Evolutionary conservation across 2,113 vertebrate genomes (phyloP), one percentile per base, ranked within the genome.

Genomic region (Alectura lathami): DNA sequence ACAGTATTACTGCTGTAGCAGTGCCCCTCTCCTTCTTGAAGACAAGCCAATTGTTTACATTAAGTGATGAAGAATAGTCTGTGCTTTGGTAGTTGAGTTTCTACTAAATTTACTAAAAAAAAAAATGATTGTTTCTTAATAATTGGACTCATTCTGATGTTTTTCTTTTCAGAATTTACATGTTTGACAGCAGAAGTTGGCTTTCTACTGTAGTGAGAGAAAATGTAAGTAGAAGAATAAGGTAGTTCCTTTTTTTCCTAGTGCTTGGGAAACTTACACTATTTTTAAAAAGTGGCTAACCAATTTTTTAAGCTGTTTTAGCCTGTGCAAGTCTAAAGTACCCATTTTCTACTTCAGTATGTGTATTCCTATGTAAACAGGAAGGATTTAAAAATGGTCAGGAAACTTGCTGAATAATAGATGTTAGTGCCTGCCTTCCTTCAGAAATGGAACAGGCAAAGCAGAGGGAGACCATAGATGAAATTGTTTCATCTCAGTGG

Each of bases 121-220:
- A 42, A 63, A 91, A 47, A 13, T 2, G 0, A 1, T 4, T 77
- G 18, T 66, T 85, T 51, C 27, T 38, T 67, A 50, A 34, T 60
- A 51, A 70, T 36, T 47, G 4, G 50, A 67, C 67, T 91, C 57
- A 96, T 84, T 91, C 26, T 88, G 43, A 8, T 40, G 8, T 51
- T 48, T 38, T 60, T 40, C 30, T 42, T 72, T 66, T 6, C 80
- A 96, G 95, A 94, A 96, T 93, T 97, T 97, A 92, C 96, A 96
- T 96, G 95, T 97, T 96, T 94, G 96, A 96, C 90, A 96, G 90
- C 92, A 94, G 94, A 95, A 96, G 89, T 96, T 94, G 86, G 75
- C 84, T 97, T 96, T 97, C 96, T 91, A 96, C 93, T 94, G 79
- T 72, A 96, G 91, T 92, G 82, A 94, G 91, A 96, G 78, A 91